Base-by-base conservation (phyloP, 1,140 invertebrate species). In the Anagrus nilaparvatae region DNA sequence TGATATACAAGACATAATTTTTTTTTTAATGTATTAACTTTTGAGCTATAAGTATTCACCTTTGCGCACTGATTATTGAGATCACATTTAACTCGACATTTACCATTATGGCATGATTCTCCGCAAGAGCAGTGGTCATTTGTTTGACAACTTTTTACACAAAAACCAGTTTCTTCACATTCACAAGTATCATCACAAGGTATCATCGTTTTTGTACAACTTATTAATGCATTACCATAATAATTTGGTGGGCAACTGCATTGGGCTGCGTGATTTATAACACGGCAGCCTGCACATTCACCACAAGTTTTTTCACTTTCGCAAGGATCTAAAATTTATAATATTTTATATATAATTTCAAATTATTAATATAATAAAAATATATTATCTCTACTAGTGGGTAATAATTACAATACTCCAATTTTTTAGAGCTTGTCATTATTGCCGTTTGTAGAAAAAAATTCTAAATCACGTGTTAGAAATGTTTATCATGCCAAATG, bases 221-320 rank as follows among this genome's bases (percentile, higher is more conserved):
- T 75, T 2, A 82, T 73, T 1, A 85, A 61, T 7, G 87, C 84
- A 63, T 91, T 84, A 21, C 87, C 88, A 20, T 85, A 74, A 39
- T 81, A 87, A 57, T 81, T 79, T 19, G 75, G 67, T 4, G 86
- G 80, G 55, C 89, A 94, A 51, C 77, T 84, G 54, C 89, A 94
- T 51, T 87, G 82, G 2, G 82, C 77, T 20, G 81, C 75, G 52
- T 91, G 87, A 62, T 88, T 85, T 20, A 82, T 73, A 3, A 90
- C 85, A 51, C 78, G 69, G 54, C 89, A 92, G 21, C 77, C 71
- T 12, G 88, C 86, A 63, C 88, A 92, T 42, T 79, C 76, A 24
- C 89, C 89, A 58, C 89, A 92, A 10, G 72, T 68, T 27, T 64
- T 62, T 12, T 61, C 74, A 16, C 71, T 74, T 23, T 76, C 72